Conservation (phyloP, 2,888 invertebrate species). For the Cryptocephalus moraei region DNA sequence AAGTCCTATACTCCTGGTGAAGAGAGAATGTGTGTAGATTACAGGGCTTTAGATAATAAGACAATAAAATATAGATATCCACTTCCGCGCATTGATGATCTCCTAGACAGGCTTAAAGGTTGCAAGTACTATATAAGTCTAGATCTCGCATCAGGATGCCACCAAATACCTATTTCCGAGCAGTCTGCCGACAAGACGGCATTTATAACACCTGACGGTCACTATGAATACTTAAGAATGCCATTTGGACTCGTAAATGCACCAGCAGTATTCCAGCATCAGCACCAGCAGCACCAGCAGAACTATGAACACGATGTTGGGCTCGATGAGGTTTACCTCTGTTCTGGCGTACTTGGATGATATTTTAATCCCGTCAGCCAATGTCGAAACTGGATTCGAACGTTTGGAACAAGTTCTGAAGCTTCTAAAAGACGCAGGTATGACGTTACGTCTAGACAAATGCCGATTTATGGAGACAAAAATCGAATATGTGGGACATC, state of each 20-base stretch:
- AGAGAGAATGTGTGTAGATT: conserved; percentile 22
- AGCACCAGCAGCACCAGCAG: no score
- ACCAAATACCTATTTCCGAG: no score
- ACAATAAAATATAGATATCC: conserved; percentile 26
- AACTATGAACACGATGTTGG: conserved; percentile 9
- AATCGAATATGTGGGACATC: conserved; percentile 4
- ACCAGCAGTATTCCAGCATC: conserved; percentile 14
- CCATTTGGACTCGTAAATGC: conserved; percentile 15
- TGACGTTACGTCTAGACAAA: conserved; percentile 6
- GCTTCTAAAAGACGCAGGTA: conserved; percentile 14
- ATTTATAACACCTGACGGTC: no score
- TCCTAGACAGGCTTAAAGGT: conserved; percentile 19
- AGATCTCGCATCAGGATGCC: no score
- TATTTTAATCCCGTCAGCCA: no score
- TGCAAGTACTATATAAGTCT: no score
- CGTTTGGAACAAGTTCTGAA: conserved; percentile 2
- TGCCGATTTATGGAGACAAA: conserved; percentile 5
- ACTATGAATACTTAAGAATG: no score
- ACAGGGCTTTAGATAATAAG: conserved; percentile 22
- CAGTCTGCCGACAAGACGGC: no score
- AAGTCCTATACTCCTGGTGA: conserved; percentile 17
- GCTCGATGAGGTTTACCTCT: no score
- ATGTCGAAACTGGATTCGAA: conserved; percentile 6
- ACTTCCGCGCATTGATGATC: conserved; percentile 28
- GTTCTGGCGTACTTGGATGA: no score